phyloP scores from a whole-genome alignment of 2,113 vertebrate genomes.

The Ondatra zibethicus region DNA sequence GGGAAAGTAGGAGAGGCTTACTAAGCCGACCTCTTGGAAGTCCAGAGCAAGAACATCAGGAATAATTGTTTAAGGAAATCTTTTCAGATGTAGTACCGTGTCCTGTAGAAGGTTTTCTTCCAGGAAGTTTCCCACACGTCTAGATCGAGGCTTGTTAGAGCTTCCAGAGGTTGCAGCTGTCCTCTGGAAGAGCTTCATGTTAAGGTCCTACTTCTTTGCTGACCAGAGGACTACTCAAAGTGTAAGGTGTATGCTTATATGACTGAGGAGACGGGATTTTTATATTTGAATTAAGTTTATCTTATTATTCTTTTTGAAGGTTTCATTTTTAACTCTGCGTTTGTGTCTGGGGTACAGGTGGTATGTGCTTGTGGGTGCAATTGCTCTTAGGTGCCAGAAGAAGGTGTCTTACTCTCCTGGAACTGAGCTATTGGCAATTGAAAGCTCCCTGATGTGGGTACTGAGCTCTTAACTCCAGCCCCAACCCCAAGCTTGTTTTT shows the following conservation, averaged over 20 bases:
- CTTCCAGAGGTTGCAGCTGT: neutral
- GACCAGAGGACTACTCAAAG: neutral
- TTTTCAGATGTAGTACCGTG: slow-evolving; percentile 13
- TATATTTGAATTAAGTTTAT: slow-evolving; percentile 34
- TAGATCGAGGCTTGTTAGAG: slow-evolving; percentile 11
- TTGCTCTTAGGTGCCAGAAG: no score
- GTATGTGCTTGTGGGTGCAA: neutral
- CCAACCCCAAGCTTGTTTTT: neutral
- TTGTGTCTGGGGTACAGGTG: neutral
- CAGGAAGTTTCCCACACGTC: neutral
- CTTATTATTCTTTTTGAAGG: neutral
- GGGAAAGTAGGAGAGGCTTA: neutral
- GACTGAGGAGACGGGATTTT: neutral
- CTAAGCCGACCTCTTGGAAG: neutral
- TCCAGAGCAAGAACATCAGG: neutral
- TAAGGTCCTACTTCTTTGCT: neutral
- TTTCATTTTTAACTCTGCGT: neutral
- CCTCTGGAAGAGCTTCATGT: neutral
- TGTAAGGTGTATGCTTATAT: neutral
- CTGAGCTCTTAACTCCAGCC: neutral
- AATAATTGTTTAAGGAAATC: slow-evolving; percentile 27
- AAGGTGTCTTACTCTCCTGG: neutral
- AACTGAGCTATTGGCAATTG: neutral
- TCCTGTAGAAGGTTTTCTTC: neutral
- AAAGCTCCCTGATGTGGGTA: neutral